Evolutionary conservation across 2,797 vertebrate species (phyloP).

Genomic region (Neostethus bicornis): DNA sequence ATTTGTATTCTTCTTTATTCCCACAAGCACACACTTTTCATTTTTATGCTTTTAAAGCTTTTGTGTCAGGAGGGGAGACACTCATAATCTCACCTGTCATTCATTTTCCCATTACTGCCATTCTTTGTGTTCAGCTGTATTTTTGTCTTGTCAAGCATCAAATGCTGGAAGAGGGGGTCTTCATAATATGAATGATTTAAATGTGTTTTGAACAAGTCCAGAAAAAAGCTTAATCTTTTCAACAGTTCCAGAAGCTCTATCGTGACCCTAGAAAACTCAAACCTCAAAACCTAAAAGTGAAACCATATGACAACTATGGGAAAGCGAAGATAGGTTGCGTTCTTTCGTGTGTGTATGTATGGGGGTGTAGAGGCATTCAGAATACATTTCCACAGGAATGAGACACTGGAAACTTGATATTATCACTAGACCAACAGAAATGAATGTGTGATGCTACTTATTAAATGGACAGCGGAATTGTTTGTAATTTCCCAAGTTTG

Average conservation of each 20-base stretch:
- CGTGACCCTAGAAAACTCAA: slow-evolving; percentile 51
- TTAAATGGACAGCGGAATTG: slow-evolving; percentile 23
- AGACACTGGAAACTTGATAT: slow-evolving; percentile 34
- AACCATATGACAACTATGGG: slow-evolving; percentile 62
- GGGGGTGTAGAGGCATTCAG: slow-evolving; percentile 44
- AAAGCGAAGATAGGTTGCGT: slow-evolving; percentile 43
- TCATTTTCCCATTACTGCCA: slow-evolving; percentile 37
- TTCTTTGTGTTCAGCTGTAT: slow-evolving; percentile 23
- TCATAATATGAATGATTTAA: slow-evolving; percentile 24
- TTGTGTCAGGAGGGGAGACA: slow-evolving; percentile 35
- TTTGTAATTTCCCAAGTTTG: too few relatives aligned
- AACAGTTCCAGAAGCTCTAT: slow-evolving; percentile 39
- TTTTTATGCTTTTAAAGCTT: slow-evolving; percentile 29
- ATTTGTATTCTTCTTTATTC: slow-evolving; percentile 31
- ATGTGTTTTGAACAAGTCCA: slow-evolving; percentile 37
- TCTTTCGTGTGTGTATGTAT: slow-evolving; percentile 31
- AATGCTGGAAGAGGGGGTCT: slow-evolving; percentile 5
- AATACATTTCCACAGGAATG: slow-evolving; percentile 63
- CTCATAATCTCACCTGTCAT: slow-evolving; percentile 40
- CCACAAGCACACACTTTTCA: slow-evolving; percentile 10
- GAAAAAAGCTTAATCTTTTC: slow-evolving; percentile 33
- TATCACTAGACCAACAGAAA: slow-evolving; percentile 56
- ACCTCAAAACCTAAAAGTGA: slow-evolving; percentile 67
- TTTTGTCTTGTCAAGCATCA: slow-evolving; percentile 18
- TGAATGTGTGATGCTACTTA: slow-evolving; percentile 40